Base-by-base conservation (phyloP, 2,113 vertebrate species). In the Gadus chalcogrammus region DNA sequence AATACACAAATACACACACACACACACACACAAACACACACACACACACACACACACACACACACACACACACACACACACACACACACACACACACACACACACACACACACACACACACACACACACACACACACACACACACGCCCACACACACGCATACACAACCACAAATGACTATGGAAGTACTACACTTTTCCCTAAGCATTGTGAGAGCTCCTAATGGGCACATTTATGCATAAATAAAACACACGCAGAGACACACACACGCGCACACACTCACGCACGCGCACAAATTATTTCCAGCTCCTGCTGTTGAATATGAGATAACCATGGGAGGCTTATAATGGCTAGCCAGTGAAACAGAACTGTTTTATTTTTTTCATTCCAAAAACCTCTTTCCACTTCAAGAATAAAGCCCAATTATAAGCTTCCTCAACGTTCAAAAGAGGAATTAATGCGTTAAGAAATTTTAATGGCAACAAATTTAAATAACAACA, bases 401-500 rank as follows among this genome's bases (percentile, higher is more conserved):
- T 82, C 28, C 20, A 13, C 61, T 64, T 52, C 80, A 74, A 77
- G 82, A 75, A 16, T 73, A 76, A 87, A 64, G 85, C 71, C 72
- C 82, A 48, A 48, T 80, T 80, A 86, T 82, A 76, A 80, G 77
- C 38, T 68, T 74, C 80, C 69, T 67, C 74, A 82, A 84, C 74
- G 71, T 71, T 79, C 76, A 81, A 80, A 84, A 79, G 69, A 69
- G 70, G 81, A 78, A 79, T 79, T 78, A 86, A 82, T 69, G 70
- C 2, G 15, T 5, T 60, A 75, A 67, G 77, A 85, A 80, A 24
- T 59, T 59, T 75, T 69, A 80, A 79, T 65, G 11, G 70, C 61
- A 66, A 61, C 17, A 3, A 16, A n/a, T 12, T 48, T 48, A 48
- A 9, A 48, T 12, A 48, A 48, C 8, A 48, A 48, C 2, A 9